These are phyloP conservation scores for Micoletzkya japonica DNA, from an alignment of 2,888 invertebrate species.

Conservation along the genomic window DNA sequence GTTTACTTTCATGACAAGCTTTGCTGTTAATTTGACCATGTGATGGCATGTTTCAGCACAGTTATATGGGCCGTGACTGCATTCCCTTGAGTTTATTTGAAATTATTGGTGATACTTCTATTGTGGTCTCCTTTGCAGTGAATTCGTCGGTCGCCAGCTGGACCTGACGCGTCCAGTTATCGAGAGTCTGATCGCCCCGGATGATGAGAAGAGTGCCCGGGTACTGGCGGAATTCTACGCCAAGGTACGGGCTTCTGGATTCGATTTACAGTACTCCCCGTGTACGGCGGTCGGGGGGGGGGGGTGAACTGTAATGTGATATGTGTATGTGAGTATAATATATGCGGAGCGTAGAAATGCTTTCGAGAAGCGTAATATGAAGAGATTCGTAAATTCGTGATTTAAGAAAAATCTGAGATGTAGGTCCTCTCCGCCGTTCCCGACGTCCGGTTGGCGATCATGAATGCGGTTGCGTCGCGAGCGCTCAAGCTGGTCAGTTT, in stretches of 20 bases:
- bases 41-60: background rate
- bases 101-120: too few relatives aligned
- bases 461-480: slow-evolving; percentile 45
- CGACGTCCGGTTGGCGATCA: slow-evolving; percentile 33
- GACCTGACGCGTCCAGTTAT: slow-evolving; percentile 82
- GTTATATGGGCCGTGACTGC: too few relatives aligned
- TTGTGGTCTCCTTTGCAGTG: slow-evolving; percentile 65
- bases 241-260: slow-evolving; percentile 30
- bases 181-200: slow-evolving; percentile 75
- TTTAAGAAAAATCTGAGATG: background rate
- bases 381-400: background rate
- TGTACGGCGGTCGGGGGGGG: background rate
- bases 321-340: too few relatives aligned
- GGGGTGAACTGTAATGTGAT: background rate
- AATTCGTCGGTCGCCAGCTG: slow-evolving; percentile 86
- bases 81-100: too few relatives aligned
- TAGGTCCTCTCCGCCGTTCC: slow-evolving; percentile 36
- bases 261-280: background rate
- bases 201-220: slow-evolving; percentile 30
- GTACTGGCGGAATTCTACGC: slow-evolving; percentile 49
- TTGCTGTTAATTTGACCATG: background rate
- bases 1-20: slow-evolving; percentile 32
- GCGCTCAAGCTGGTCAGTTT: slow-evolving; percentile 37
- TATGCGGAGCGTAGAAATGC: too few relatives aligned
- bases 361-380: background rate